A percentile compares a stretch with the other conserved stretches of the same genome.
Evolutionary conservation across 2,797 vertebrate genomes (phyloP).

Genomic region (Paedocypris micromegethes): DNA sequence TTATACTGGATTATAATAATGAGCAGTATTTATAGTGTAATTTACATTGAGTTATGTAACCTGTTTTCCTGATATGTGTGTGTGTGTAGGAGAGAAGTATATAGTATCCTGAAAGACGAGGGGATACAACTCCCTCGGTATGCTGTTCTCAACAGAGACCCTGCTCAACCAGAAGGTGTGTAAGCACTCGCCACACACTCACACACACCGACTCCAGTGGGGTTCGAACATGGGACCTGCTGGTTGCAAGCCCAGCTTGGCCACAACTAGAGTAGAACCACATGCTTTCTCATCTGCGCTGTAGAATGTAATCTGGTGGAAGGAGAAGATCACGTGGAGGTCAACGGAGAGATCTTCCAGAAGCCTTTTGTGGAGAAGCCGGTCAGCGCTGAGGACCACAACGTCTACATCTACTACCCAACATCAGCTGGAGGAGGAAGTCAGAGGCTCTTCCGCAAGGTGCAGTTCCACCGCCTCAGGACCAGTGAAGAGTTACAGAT

Average conservation of each 20-base stretch:
- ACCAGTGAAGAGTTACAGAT: no score
- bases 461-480: conserved; percentile 42
- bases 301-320: conserved; percentile 83
- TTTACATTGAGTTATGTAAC: no score
- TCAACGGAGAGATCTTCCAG: conserved; percentile 84
- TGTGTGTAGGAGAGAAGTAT: conserved; percentile 76
- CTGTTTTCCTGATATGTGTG: background rate
- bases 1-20: conserved; percentile 37
- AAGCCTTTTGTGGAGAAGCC: conserved; percentile 89
- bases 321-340: conserved; percentile 86
- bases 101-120: conserved; percentile 80
- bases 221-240: no score
- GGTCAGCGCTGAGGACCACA: conserved; percentile 85
- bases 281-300: background rate
- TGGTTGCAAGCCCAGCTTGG: no score
- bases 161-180: conserved; percentile 81
- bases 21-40: no score
- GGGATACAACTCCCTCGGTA: conserved; percentile 85
- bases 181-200: conserved; percentile 4
- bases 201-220: background rate
- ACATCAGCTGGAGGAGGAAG: conserved; percentile 84
- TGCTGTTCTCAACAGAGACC: conserved; percentile 81
- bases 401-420: conserved; percentile 88
- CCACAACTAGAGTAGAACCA: no score
- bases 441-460: conserved; percentile 85